phyloP scores from a whole-genome alignment of 2,113 vertebrate species.

The Podilymbus podiceps region DNA sequence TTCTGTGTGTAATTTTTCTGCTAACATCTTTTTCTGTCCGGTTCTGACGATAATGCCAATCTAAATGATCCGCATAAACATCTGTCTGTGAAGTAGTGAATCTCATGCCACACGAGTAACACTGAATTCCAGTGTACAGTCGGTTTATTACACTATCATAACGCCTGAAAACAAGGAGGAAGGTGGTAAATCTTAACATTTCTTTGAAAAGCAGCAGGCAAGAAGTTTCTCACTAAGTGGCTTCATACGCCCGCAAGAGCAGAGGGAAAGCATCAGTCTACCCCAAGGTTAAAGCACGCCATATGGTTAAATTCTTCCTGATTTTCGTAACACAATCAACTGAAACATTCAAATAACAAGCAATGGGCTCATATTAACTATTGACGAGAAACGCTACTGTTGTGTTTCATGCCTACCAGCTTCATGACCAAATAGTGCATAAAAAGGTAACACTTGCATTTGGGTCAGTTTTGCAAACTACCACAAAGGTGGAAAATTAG shows the following conservation, averaged over 20 bases:
- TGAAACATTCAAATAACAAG: not conserved
- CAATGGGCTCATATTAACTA: not conserved
- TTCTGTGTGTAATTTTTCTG: constrained; percentile 92
- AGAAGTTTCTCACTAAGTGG: not conserved
- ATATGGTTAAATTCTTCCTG: not conserved
- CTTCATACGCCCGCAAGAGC: not conserved
- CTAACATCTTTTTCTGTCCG: constrained; percentile 93
- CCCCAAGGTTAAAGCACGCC: not conserved
- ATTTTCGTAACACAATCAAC: not conserved
- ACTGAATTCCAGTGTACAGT: constrained; percentile 97
- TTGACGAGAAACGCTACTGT: not conserved
- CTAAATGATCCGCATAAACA: constrained; percentile 96
- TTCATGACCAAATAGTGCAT: not conserved
- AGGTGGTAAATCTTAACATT: not conserved
- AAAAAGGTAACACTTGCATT: accelerated
- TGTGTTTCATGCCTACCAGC: not conserved
- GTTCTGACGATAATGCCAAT: constrained; percentile 99
- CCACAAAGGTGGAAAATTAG: not conserved
- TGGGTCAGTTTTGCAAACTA: not conserved
- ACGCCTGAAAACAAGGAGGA: constrained; percentile 72
- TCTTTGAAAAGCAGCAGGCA: not conserved
- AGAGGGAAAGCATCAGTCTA: not conserved
- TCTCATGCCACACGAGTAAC: constrained; percentile 96
- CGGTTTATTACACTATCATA: constrained; percentile 91
- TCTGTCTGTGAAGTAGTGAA: constrained; percentile 95